A percentile compares a stretch with the other conserved stretches of the same genome.
Conservation (phyloP, 2,113 vertebrate species). For the Oreochromis niloticus region DNA sequence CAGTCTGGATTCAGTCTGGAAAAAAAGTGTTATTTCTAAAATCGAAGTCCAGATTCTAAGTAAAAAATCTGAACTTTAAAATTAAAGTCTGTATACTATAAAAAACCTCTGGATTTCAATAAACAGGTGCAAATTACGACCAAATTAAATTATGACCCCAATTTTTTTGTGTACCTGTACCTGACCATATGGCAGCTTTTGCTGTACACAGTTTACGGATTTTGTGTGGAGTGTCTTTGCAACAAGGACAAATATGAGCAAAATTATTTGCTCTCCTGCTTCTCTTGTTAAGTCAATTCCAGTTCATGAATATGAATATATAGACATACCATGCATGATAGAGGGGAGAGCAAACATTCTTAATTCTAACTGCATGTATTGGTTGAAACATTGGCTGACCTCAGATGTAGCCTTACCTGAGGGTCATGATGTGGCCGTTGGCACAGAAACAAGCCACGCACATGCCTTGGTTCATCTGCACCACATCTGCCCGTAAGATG, state of each 20-base stretch:
- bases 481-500: constrained; percentile 91
- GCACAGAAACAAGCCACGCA: constrained; percentile 97
- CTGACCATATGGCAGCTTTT: background rate
- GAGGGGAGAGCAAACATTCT: background rate
- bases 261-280: background rate
- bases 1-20: background rate
- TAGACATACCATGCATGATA: background rate
- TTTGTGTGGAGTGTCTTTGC: background rate
- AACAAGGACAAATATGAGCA: background rate
- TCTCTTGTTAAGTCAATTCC: background rate
- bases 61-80: background rate
- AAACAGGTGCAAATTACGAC: background rate
- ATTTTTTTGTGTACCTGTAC: background rate
- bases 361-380: background rate
- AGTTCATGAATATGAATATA: background rate
- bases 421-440: constrained; percentile 98
- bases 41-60: background rate
- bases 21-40: background rate
- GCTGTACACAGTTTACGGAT: fast-evolving
- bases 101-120: background rate
- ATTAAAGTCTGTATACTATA: background rate
- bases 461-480: constrained; percentile 83
- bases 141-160: background rate
- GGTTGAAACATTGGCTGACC: background rate
- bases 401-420: constrained; percentile 79